Evolutionary conservation across 2,797 vertebrate genomes (phyloP).

Genomic region (Paedocypris micromegethes): DNA sequence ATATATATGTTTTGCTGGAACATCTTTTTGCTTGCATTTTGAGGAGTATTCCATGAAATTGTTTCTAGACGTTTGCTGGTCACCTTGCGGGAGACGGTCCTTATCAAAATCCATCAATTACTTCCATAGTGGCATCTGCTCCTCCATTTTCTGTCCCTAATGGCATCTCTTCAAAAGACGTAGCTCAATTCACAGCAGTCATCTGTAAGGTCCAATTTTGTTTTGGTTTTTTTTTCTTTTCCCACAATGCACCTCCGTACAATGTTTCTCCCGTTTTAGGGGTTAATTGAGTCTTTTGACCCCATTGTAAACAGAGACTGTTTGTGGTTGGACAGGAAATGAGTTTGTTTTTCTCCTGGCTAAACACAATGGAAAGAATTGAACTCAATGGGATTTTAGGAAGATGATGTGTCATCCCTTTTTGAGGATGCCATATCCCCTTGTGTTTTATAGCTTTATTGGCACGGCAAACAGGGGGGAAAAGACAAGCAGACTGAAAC

Average conservation of each 20-base stretch:
- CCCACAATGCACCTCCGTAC: constrained; percentile 40
- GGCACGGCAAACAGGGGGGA: constrained; percentile 13
- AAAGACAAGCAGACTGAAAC: constrained; percentile 3
- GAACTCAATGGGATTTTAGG: constrained; percentile 24
- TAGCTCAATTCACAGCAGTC: constrained; percentile 45
- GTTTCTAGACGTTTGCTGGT: neutral
- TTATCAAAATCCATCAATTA: constrained; percentile 46
- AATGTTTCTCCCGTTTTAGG: constrained; percentile 53
- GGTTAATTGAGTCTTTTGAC: constrained; percentile 72
- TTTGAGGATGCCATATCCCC: constrained; percentile 18
- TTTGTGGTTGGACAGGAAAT: constrained; percentile 44
- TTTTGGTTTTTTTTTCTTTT: constrained; percentile 40
- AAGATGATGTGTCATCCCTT: constrained; percentile 32
- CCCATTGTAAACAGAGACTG: constrained; percentile 51
- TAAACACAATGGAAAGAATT: constrained; percentile 46
- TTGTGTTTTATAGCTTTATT: constrained; percentile 18
- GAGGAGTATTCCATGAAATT: no score
- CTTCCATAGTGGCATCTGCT: constrained; percentile 28
- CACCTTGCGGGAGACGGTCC: constrained; percentile 35
- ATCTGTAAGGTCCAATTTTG: constrained; percentile 36
- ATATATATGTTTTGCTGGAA: neutral
- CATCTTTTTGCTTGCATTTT: neutral
- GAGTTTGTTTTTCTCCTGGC: constrained; percentile 43
- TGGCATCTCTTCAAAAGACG: constrained; percentile 42
- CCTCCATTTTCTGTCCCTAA: constrained; percentile 17